Conservation (phyloP, 2,888 invertebrate genomes). For the Orthosia incerta region DNA sequence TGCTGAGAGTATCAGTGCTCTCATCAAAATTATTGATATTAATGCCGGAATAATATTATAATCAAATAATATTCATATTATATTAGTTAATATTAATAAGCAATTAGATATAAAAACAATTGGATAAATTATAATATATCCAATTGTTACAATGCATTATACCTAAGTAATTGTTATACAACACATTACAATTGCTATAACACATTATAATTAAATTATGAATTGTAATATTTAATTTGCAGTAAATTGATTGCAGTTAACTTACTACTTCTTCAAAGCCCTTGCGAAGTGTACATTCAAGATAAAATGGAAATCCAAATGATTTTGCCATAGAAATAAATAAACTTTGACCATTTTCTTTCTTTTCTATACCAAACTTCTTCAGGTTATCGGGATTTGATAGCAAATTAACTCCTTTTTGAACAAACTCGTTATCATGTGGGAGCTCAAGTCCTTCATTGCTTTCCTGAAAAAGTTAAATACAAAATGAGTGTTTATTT, state of each 20-base stretch:
- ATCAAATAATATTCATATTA: too few relatives aligned
- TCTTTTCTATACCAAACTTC: slow-evolving; percentile 64
- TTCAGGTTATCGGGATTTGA: slow-evolving; percentile 72
- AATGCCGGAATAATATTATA: too few relatives aligned
- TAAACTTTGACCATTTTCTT: slow-evolving; percentile 63
- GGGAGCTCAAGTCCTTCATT: slow-evolving; percentile 77
- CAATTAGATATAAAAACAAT: too few relatives aligned
- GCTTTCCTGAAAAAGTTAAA: slow-evolving; percentile 74
- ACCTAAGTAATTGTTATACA: too few relatives aligned
- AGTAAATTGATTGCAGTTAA: slow-evolving; percentile 14
- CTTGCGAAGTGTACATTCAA: slow-evolving; percentile 72
- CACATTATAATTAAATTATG: too few relatives aligned
- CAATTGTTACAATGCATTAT: too few relatives aligned
- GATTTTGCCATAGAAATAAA: slow-evolving; percentile 68
- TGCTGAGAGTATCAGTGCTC: too few relatives aligned
- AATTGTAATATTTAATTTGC: too few relatives aligned
- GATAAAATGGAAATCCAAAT: slow-evolving; percentile 74
- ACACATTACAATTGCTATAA: too few relatives aligned
- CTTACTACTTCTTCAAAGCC: slow-evolving; percentile 79
- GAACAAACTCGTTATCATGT: slow-evolving; percentile 70
- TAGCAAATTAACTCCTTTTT: slow-evolving; percentile 76
- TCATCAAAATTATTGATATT: too few relatives aligned
- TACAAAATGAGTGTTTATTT: not conserved
- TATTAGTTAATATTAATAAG: too few relatives aligned
- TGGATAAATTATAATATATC: too few relatives aligned